Percentiles rank a stretch among this genome's conserved stretches.
Conservation (phyloP, 2,888 invertebrate species). For the Epinotia ramella region DNA sequence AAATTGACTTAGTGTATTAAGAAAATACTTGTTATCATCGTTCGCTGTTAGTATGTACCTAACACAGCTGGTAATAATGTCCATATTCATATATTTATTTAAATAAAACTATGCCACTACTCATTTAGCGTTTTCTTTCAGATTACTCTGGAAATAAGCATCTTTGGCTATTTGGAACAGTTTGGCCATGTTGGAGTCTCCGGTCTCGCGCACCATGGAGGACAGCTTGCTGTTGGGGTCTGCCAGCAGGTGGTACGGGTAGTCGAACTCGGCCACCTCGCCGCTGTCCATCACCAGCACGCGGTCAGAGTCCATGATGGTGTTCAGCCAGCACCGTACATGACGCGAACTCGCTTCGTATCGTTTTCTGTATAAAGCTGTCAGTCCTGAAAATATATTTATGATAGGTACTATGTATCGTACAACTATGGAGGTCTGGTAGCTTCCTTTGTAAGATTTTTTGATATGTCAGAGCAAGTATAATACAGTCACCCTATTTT, state of each 20-base stretch:
- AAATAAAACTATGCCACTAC: not conserved
- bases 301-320: slow-evolving; percentile 95
- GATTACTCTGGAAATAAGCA: slow-evolving; percentile 31
- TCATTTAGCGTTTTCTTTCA: slow-evolving; percentile 28
- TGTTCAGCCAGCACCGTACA: slow-evolving; percentile 95
- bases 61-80: no score
- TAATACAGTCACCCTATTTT: no score
- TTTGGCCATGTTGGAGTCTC: slow-evolving; percentile 79
- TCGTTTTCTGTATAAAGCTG: slow-evolving; percentile 92
- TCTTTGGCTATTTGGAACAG: slow-evolving; percentile 69
- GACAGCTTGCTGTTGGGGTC: slow-evolving; percentile 83
- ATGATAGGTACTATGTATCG: not conserved
- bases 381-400: slow-evolving; percentile 86
- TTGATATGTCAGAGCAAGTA: no score
- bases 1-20: no score
- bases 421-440: no score
- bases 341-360: slow-evolving; percentile 90
- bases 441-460: no score
- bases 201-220: slow-evolving; percentile 86
- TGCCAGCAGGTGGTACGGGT: slow-evolving; percentile 85
- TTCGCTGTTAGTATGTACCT: no score
- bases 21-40: no score
- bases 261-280: slow-evolving; percentile 87
- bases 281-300: slow-evolving; percentile 89
- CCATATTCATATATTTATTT: no score